A percentile compares a stretch with the other conserved stretches of the same genome.
Evolutionary conservation across 2,797 vertebrate species (phyloP).

Genomic region (Myiothlypis coronata): DNA sequence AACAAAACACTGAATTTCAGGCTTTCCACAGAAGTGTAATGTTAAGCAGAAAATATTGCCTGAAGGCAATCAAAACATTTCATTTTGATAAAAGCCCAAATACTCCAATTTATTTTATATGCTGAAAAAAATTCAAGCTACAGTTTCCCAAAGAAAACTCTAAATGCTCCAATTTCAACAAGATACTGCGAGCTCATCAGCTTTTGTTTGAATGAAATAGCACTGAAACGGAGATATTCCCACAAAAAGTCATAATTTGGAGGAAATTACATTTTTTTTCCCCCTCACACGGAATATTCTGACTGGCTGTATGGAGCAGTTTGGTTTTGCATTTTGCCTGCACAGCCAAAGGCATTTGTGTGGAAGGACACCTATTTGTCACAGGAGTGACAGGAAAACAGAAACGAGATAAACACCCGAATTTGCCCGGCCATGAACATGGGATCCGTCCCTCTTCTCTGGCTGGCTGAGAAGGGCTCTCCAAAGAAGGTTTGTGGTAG

Average conservation of each 20-base stretch:
- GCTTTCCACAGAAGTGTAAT: not conserved
- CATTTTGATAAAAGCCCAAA: not conserved
- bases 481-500: not conserved
- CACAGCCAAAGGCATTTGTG: not conserved
- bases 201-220: not conserved
- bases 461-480: not conserved
- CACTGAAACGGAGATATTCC: not conserved
- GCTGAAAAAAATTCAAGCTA: not conserved
- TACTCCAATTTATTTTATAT: not conserved
- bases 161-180: not conserved
- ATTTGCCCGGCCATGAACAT: not conserved
- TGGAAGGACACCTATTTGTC: not conserved
- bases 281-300: not conserved
- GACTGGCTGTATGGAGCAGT: not conserved
- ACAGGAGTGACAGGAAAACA: not conserved
- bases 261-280: not conserved
- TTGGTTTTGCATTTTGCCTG: not conserved
- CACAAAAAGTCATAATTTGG: not conserved
- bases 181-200: not conserved
- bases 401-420: not conserved
- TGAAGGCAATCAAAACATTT: conserved; percentile 2
- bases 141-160: not conserved
- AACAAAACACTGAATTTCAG: not conserved
- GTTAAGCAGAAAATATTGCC: not conserved
- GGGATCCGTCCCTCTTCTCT: not conserved